Evolutionary conservation across 2,888 invertebrate genomes (phyloP), one percentile per base, ranked within the genome.

Genomic region (Peribatodes rhomboidaria): DNA sequence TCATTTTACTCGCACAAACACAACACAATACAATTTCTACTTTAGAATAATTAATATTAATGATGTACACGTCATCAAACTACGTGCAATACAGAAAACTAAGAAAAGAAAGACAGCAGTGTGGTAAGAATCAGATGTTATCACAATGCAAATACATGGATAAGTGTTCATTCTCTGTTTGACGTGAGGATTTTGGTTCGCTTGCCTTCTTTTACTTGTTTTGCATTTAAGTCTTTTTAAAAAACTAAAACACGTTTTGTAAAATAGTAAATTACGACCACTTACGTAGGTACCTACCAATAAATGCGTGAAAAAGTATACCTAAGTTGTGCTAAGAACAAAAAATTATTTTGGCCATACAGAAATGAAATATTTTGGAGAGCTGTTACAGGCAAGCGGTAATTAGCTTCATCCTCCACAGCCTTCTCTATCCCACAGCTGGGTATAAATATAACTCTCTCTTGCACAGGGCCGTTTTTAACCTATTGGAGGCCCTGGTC

Each of bases 141-240:
- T 65, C 65, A 60, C 14, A 52, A 16, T 56, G 60, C 56, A 65
- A 65, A 65, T 57, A 61, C 14, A 10, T 4, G 33, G 65, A 65
- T 65, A 65, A 59, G 37, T 41, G 57, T 49, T 9, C 35, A 53
- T 22, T 33, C 22, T 58, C 14, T 65, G 44, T 60, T 63, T 65
- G 22, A 27, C 33, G 14, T 7, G 13, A 59, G 59, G 55, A 49
- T 50, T 55, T 44, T 37, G 31, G 52, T 50, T 56, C 55, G 44
- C 52, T 65, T 33, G 44, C 37, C 64, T 52, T 22, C 14, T 47
- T 41, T 50, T 37, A 7, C 22, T 50, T 54, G 47, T 58, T 14
- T 53, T 37, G 1, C 14, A 37, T 35, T 22, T 35, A 44, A 0
- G 11, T 10, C 20, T 18, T 1, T 18, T 11, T 35, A 7, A 10